Evolutionary conservation across 2,797 vertebrate species (phyloP), one percentile per base, ranked within the genome.

Genomic region (Hypotaenidia okinawae): DNA sequence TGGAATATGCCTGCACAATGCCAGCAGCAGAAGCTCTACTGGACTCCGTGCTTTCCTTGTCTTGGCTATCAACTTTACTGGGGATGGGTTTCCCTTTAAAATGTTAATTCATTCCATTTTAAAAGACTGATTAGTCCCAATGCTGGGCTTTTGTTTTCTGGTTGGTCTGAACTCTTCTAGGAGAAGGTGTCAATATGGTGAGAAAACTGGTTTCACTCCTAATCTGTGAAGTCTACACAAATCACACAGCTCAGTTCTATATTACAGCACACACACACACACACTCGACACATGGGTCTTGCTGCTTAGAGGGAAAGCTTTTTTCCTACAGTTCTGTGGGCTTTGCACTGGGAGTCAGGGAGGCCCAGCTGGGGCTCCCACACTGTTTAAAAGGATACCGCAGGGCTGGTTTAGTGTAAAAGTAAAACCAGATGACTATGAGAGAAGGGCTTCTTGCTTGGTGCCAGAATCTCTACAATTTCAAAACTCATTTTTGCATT

Each of bases 401-500:
- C 66, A 66, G 73, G 51, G 87, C 84, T 87, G 84, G 19, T 93
- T 52, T 27, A 85, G 66, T 72, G 87, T 74, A 74, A 91, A 96
- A 95, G 84, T 92, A 84, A 91, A 96, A 97, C 11, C 95, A 97
- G 94, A 94, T 95, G 93, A 96, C 72, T 62, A 51, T 18, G 76
- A 91, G 83, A 83, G 87, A 91, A 94, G 47, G 35, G 62, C 33
- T 95, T 92, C 86, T 92, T 28, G 9, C 61, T 80, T 51, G 51
- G 77, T 94, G 95, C 94, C 94, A 95, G 93, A 96, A 75, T 27
- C n/a, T 83, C 82, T 68, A 64, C 75, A 84, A 59, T 75, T 96
- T 80, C 14, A 19, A 63, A 93, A 86, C 85, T 91, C 3, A 86
- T 84, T 75, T 73, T 55, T 68, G 84, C 11, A 22, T 57, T 78